A percentile compares a stretch with the other conserved stretches of the same genome.
phyloP scores from a whole-genome alignment of 2,888 invertebrate species.

The Aleiodes testaceus region DNA sequence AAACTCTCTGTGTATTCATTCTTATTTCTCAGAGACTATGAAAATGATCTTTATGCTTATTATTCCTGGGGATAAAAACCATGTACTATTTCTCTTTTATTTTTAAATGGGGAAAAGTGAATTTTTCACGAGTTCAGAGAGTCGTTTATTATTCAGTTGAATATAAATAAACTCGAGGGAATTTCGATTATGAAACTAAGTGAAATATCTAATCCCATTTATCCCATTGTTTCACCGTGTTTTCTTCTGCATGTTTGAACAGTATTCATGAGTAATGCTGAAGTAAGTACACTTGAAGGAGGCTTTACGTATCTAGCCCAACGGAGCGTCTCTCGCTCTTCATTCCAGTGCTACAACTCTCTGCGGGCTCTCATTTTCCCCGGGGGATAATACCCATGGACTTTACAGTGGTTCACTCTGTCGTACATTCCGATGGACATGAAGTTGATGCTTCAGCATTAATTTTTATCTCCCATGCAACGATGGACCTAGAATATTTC shows the following conservation, averaged over 20 bases:
- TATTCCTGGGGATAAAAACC: neutral
- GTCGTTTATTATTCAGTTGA: conserved; percentile 25
- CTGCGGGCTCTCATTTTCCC: conserved; percentile 26
- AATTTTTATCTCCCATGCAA: neutral
- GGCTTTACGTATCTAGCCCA: conserved; percentile 11
- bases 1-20: neutral
- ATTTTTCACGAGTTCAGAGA: neutral
- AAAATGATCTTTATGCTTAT: no score
- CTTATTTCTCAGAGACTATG: neutral
- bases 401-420: conserved; percentile 15
- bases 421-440: conserved; percentile 12
- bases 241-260: neutral
- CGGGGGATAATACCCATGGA: conserved; percentile 14
- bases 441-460: conserved; percentile 1
- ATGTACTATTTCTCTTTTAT: neutral
- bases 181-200: conserved; percentile 15
- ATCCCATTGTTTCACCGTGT: neutral
- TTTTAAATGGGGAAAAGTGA: conserved; percentile 5
- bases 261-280: conserved; percentile 29
- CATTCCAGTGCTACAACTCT: conserved; percentile 28
- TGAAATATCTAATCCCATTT: neutral
- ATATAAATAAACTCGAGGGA: conserved; percentile 10
- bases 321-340: conserved; percentile 27
- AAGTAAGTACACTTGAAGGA: conserved; percentile 32
- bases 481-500: neutral